phyloP scores from a whole-genome alignment of 2,888 invertebrate genomes.

The Busseola fusca region DNA sequence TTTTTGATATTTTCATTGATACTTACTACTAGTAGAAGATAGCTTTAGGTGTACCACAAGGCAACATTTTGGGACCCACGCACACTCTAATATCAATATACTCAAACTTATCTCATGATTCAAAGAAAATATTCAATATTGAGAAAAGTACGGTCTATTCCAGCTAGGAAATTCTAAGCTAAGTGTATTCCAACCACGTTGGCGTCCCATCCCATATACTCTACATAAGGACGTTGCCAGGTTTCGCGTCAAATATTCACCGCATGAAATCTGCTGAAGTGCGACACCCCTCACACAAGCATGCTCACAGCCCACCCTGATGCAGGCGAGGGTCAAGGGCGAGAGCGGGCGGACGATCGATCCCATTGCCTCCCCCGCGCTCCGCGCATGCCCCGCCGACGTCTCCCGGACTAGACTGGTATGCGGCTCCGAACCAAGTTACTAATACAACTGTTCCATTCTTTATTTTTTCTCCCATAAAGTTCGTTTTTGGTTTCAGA shows the following conservation, averaged over 20 bases:
- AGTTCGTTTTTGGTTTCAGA: conserved; percentile 18
- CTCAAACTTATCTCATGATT: neutral
- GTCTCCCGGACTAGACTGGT: conserved; percentile 70
- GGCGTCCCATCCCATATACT: neutral
- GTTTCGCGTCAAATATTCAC: conserved; percentile 55
- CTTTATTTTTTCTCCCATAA: conserved; percentile 31
- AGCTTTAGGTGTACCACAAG: neutral
- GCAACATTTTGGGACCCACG: neutral
- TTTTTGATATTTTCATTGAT: neutral
- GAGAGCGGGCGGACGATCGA: conserved; percentile 70
- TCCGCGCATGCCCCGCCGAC: conserved; percentile 38
- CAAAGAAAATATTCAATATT: conserved; percentile 1
- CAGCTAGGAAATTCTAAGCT: neutral
- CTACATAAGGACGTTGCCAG: conserved; percentile 15
- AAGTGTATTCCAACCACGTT: conserved; percentile 13
- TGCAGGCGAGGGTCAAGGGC: conserved; percentile 82
- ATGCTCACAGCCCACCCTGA: conserved; percentile 54
- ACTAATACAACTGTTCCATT: conserved; percentile 19
- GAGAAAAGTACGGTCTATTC: neutral
- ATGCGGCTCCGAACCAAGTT: conserved; percentile 49
- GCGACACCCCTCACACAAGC: conserved; percentile 52
- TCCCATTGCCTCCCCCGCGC: conserved; percentile 51
- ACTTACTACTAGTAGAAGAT: neutral
- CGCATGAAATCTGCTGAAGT: conserved; percentile 44
- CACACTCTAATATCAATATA: neutral